phyloP scores from a whole-genome alignment of 2,888 invertebrate genomes.

The Ennomos fuscantarius region DNA sequence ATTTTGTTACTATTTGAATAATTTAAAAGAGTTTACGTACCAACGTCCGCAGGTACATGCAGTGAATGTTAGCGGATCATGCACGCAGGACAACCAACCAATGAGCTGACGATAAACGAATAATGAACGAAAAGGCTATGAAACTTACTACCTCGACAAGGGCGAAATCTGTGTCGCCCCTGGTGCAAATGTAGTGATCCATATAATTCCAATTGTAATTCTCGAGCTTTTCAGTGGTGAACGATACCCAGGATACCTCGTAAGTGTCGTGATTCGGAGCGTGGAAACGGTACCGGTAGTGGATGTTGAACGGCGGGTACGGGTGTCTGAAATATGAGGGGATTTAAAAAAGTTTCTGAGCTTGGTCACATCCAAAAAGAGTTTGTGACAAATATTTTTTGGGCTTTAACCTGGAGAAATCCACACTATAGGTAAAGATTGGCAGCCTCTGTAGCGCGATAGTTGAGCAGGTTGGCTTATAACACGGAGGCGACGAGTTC shows the following conservation, averaged over 20 bases:
- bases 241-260: constrained; percentile 97
- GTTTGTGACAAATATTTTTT: no score
- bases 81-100: constrained; percentile 3
- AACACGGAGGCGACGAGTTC: no score
- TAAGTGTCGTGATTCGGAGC: constrained; percentile 97
- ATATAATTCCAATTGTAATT: constrained; percentile 99
- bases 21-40: no score
- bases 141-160: constrained; percentile 89
- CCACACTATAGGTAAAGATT: no score
- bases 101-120: neutral
- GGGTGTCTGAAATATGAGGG: constrained; percentile 89
- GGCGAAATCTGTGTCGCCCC: constrained; percentile 96
- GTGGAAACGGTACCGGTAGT: constrained; percentile 96
- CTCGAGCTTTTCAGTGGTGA: constrained; percentile 97
- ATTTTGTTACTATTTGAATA: no score
- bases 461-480: no score
- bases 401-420: no score
- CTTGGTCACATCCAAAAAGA: no score
- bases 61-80: no score
- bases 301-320: constrained; percentile 96
- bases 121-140: constrained; percentile 6
- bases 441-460: no score
- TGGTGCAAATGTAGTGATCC: constrained; percentile 98
- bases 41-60: no score
- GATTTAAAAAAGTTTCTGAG: no score